A percentile compares a stretch with the other conserved stretches of the same genome.
Evolutionary conservation across 2,888 invertebrate genomes (phyloP).

Genomic region (Rhamnusium bicolor): DNA sequence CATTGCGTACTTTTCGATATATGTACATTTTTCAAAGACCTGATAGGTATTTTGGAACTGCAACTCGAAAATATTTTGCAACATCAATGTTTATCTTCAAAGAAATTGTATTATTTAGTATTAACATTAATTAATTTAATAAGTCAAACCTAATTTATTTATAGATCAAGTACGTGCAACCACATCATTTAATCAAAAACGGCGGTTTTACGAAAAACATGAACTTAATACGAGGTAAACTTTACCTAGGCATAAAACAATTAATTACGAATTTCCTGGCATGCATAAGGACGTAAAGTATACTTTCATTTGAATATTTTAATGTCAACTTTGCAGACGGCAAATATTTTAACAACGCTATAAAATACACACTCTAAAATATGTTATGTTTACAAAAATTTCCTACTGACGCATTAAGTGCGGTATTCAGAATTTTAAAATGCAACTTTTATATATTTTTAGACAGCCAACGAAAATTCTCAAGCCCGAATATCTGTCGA

Average conservation of each 20-base stretch:
- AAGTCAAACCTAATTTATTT: too few relatives aligned
- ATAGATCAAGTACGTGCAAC: too few relatives aligned
- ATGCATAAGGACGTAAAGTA: constrained; percentile 4
- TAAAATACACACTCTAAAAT: constrained; percentile 17
- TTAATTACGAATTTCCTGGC: constrained; percentile 11
- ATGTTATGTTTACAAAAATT: constrained; percentile 23
- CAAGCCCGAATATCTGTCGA: not conserved
- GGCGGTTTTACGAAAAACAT: not conserved
- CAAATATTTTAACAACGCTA: constrained; percentile 17
- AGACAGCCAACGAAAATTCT: not conserved
- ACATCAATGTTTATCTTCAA: too few relatives aligned
- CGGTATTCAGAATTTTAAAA: not conserved
- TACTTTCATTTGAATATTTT: constrained; percentile 20
- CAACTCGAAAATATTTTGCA: too few relatives aligned
- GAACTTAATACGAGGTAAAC: not conserved
- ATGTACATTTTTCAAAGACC: too few relatives aligned
- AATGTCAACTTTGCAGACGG: constrained; percentile 13
- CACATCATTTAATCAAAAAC: not conserved
- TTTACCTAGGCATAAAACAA: not conserved
- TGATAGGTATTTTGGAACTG: too few relatives aligned
- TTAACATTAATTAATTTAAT: too few relatives aligned
- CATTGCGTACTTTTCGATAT: too few relatives aligned
- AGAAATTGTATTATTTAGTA: too few relatives aligned
- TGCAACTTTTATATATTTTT: not conserved
- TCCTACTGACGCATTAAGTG: constrained; percentile 18